A percentile compares a stretch with the other conserved stretches of the same genome.
Conservation (phyloP, 1,140 invertebrate genomes). For the Pentalonia nigronervosa region DNA sequence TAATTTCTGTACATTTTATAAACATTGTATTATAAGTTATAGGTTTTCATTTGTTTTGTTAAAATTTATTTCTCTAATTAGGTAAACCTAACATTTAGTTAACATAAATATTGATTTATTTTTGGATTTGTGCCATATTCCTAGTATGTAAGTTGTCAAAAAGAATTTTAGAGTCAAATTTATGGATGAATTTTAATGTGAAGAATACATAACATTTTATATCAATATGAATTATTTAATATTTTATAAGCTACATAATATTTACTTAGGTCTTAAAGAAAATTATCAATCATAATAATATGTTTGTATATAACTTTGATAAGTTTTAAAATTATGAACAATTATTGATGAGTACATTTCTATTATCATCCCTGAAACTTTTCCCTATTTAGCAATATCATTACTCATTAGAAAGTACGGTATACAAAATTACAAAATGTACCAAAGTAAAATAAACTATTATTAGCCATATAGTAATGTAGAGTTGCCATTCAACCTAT, state of each 20-base stretch:
- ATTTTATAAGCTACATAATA: not conserved
- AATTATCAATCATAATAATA: not conserved
- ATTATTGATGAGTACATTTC: not conserved
- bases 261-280: not conserved
- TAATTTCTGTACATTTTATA: not conserved
- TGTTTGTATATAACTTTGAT: not conserved
- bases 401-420: not conserved
- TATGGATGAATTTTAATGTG: not conserved
- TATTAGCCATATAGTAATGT: not conserved
- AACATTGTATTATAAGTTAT: not conserved
- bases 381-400: not conserved
- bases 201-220: not conserved
- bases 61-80: not conserved
- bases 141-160: constrained; percentile 18
- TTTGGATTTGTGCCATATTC: constrained; percentile 26
- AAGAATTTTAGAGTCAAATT: not conserved
- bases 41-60: not conserved
- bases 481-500: not conserved
- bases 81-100: not conserved
- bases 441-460: too few species aligned
- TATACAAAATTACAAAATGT: not conserved
- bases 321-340: not conserved
- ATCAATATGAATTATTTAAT: not conserved
- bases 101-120: constrained; percentile 19
- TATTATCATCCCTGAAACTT: not conserved